Conservation (phyloP, 2,888 invertebrate species). For the Caenorhabditis afra region DNA sequence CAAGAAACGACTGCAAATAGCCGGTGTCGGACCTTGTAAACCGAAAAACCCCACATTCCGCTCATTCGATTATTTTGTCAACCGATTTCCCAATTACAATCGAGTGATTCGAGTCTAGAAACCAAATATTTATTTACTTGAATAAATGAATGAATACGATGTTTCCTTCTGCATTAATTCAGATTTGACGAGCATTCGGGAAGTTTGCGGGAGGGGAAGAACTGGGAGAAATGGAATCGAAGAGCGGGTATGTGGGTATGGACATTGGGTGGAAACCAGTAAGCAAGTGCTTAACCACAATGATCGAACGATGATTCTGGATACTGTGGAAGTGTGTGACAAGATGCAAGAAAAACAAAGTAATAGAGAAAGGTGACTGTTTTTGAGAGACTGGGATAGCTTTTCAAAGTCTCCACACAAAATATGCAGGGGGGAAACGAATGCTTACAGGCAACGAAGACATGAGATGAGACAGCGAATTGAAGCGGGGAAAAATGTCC, state of each 20-base stretch:
- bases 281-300: constrained; percentile 51
- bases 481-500: background rate
- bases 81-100: constrained; percentile 50
- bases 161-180: no score
- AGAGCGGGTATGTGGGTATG: constrained; percentile 28
- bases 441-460: background rate
- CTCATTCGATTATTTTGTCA: constrained; percentile 61
- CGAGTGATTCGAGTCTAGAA: constrained; percentile 36
- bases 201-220: background rate
- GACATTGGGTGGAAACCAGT: constrained; percentile 33
- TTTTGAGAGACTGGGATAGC: no score
- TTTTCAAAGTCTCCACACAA: background rate
- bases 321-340: constrained; percentile 25
- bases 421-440: background rate
- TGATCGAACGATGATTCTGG: constrained; percentile 23
- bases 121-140: constrained; percentile 8
- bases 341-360: constrained; percentile 31
- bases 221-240: background rate
- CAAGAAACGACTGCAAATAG: constrained; percentile 60
- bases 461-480: background rate
- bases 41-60: constrained; percentile 59
- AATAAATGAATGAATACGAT: background rate
- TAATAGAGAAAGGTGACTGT: constrained; percentile 23
- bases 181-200: background rate
- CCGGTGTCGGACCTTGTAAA: constrained; percentile 63